phyloP scores from a whole-genome alignment of 2,797 vertebrate species.

The Prunella strophiata region DNA sequence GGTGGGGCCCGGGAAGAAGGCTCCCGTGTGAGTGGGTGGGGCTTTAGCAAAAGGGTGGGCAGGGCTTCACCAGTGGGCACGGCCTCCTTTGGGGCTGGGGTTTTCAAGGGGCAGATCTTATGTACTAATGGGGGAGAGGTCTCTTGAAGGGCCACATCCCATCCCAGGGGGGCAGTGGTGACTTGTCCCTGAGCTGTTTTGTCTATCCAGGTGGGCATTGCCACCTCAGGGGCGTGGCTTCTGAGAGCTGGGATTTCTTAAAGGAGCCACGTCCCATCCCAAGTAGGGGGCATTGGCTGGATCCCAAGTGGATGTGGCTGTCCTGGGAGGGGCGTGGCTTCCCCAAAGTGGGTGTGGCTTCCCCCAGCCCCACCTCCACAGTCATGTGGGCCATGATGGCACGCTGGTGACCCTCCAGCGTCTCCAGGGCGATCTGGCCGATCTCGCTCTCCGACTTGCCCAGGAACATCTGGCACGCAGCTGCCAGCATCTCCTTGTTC shows the following conservation, averaged over 20 bases:
- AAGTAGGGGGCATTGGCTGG: rapidly evolving
- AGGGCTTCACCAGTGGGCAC: rapidly evolving
- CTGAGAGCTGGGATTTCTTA: background rate
- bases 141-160: background rate
- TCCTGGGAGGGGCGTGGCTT: rapidly evolving
- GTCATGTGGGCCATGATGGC: background rate
- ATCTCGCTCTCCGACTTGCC: background rate
- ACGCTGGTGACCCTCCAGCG: background rate
- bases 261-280: rapidly evolving
- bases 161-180: rapidly evolving
- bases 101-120: too few species aligned
- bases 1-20: rapidly evolving
- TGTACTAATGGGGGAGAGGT: background rate
- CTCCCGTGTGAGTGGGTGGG: rapidly evolving
- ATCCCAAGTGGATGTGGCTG: rapidly evolving
- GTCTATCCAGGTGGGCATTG: background rate
- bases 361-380: background rate
- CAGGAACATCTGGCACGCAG: background rate
- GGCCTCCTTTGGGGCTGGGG: background rate
- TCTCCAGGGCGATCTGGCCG: background rate
- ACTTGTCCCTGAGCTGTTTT: rapidly evolving
- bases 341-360: background rate
- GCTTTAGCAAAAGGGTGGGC: background rate
- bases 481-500: background rate
- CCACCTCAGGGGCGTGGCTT: rapidly evolving